These are phyloP conservation scores for Helicolenus hilgendorfi DNA, from an alignment of 2,797 vertebrate genomes.

Conservation along the genomic window DNA sequence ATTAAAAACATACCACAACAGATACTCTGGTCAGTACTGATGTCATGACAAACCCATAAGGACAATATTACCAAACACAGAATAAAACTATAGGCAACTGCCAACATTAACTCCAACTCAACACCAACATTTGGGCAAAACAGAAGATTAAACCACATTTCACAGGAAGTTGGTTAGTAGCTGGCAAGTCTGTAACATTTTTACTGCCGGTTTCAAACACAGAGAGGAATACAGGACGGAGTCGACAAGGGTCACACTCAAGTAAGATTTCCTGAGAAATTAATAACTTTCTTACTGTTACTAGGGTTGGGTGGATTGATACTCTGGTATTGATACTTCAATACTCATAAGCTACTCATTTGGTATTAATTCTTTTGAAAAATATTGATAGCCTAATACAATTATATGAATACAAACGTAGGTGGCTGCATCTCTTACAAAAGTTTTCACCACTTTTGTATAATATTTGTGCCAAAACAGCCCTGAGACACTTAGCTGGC, in stretches of 20 bases:
- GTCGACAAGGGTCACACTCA: background rate
- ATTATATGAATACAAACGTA: too few species aligned
- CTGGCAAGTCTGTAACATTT: background rate
- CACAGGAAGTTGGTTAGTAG: background rate
- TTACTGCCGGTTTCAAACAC: background rate
- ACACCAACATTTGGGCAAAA: background rate
- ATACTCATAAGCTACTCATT: too few species aligned
- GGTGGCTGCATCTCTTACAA: too few species aligned
- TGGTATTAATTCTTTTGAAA: too few species aligned
- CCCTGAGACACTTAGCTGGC: too few species aligned
- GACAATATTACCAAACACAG: background rate
- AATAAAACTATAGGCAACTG: background rate
- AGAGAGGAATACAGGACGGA: background rate
- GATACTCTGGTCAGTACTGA: background rate
- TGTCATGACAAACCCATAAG: background rate
- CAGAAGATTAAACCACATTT: background rate
- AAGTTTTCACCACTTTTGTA: too few species aligned
- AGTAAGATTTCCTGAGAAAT: background rate
- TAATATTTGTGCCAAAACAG: too few species aligned
- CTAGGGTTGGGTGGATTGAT: too few species aligned
- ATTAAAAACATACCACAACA: background rate
- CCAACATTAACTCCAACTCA: background rate
- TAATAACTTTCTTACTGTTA: background rate
- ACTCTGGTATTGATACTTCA: too few species aligned
- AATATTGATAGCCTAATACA: too few species aligned